Evolutionary conservation across 2,113 vertebrate species (phyloP).

Genomic region (Telmatochromis sp.): DNA sequence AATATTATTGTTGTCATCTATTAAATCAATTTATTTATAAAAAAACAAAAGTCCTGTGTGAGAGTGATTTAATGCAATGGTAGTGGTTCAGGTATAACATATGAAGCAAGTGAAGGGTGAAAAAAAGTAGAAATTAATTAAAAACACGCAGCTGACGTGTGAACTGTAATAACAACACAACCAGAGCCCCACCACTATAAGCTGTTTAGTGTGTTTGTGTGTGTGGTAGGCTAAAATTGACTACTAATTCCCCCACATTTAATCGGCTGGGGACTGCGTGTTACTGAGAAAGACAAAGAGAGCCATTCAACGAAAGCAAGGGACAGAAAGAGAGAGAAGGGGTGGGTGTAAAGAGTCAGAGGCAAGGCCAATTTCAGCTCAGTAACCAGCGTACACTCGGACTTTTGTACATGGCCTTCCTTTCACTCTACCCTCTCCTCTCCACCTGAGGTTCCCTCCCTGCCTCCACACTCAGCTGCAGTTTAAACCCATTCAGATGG

Average conservation of each 20-base stretch:
- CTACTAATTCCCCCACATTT: conserved; percentile 76
- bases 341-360: conserved; percentile 57
- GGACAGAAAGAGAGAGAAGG: conserved; percentile 45
- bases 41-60: not conserved
- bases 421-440: conserved; percentile 23
- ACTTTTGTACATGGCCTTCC: conserved; percentile 57
- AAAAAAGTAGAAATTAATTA: not conserved
- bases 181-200: conserved; percentile 51
- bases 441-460: conserved; percentile 46
- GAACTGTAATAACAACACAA: conserved; percentile 65
- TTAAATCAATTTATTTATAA: conserved; percentile 75
- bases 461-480: conserved; percentile 22
- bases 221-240: conserved; percentile 70
- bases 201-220: conserved; percentile 69
- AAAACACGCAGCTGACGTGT: conserved; percentile 48
- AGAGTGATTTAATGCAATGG: not conserved
- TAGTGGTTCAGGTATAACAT: not conserved
- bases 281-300: conserved; percentile 73
- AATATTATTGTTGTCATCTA: conserved; percentile 68
- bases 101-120: not conserved
- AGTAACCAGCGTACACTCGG: conserved; percentile 50
- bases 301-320: conserved; percentile 62
- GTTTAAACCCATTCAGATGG: not conserved
- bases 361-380: conserved; percentile 62
- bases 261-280: conserved; percentile 74